Conservation (phyloP, 2,888 invertebrate genomes). For the Oscheius myriophilus region DNA sequence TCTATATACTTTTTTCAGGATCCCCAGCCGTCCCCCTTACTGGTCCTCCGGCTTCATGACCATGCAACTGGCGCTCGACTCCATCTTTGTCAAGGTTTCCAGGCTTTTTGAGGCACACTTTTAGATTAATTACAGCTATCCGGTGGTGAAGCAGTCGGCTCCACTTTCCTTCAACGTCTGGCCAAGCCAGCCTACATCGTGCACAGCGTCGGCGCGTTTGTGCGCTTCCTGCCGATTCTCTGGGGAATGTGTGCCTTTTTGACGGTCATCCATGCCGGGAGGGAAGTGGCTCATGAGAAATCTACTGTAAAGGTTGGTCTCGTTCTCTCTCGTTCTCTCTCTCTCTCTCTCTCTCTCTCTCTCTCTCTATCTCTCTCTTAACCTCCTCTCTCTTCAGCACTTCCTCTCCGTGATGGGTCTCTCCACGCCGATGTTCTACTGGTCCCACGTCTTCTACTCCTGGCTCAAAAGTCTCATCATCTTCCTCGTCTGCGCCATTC, state of each 20-base stretch:
- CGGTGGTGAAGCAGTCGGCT: not conserved
- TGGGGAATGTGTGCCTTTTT: conserved; percentile 58
- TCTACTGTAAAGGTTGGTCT: conserved; percentile 49
- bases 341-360: too few species aligned
- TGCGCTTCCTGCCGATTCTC: conserved; percentile 47
- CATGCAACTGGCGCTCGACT: conserved; percentile 60
- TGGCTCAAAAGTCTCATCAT: conserved; percentile 57
- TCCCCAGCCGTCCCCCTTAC: conserved; percentile 60
- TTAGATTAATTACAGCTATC: not conserved
- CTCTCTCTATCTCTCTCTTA: not conserved
- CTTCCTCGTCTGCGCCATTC: conserved; percentile 49
- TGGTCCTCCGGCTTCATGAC: conserved; percentile 59
- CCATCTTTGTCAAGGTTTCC: conserved; percentile 30
- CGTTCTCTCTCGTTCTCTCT: too few species aligned
- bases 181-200: conserved; percentile 41
- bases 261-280: conserved; percentile 59
- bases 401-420: conserved; percentile 68
- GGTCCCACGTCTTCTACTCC: conserved; percentile 60
- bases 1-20: conserved; percentile 17
- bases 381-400: conserved; percentile 43
- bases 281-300: conserved; percentile 65
- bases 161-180: conserved; percentile 33
- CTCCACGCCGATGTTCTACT: conserved; percentile 60
- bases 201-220: conserved; percentile 34
- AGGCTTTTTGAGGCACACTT: not conserved